phyloP scores from a whole-genome alignment of 2,888 invertebrate genomes.

The Periphyllus acericola region DNA sequence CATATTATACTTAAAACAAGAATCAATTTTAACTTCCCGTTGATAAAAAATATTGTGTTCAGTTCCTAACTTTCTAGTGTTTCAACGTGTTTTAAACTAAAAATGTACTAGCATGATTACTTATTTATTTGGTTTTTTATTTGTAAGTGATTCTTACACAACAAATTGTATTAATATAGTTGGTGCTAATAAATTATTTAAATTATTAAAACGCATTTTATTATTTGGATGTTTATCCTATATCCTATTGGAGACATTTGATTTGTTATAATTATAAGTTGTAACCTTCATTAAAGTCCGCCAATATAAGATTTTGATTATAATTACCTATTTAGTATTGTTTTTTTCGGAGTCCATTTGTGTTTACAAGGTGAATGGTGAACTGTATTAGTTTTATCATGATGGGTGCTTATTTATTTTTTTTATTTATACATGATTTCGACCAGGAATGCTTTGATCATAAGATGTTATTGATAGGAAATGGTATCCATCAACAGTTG shows the following conservation, averaged over 20 bases:
- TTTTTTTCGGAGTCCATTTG: no score
- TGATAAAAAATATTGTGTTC: slow-evolving; percentile 54
- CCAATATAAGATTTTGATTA: no score
- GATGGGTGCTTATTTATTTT: no score
- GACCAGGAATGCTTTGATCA: no score
- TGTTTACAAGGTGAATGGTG: no score
- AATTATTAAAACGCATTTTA: slow-evolving; percentile 22
- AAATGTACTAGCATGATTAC: slow-evolving; percentile 42
- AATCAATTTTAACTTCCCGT: slow-evolving; percentile 7
- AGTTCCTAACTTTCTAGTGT: slow-evolving; percentile 60
- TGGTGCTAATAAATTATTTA: slow-evolving; percentile 61
- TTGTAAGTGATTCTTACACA: slow-evolving; percentile 16
- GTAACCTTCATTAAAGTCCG: no score
- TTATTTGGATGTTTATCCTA: neutral
- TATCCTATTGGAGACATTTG: neutral
- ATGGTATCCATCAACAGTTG: no score
- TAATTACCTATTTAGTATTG: no score
- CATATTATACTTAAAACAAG: neutral
- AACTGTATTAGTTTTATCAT: no score
- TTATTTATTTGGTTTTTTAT: slow-evolving; percentile 11
- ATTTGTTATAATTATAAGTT: no score
- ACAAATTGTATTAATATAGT: slow-evolving; percentile 52
- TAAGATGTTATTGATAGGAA: no score
- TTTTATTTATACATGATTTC: no score
- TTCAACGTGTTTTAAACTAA: slow-evolving; percentile 45